Conservation (phyloP, 2,113 vertebrate species). For the Chunga burmeisteri region DNA sequence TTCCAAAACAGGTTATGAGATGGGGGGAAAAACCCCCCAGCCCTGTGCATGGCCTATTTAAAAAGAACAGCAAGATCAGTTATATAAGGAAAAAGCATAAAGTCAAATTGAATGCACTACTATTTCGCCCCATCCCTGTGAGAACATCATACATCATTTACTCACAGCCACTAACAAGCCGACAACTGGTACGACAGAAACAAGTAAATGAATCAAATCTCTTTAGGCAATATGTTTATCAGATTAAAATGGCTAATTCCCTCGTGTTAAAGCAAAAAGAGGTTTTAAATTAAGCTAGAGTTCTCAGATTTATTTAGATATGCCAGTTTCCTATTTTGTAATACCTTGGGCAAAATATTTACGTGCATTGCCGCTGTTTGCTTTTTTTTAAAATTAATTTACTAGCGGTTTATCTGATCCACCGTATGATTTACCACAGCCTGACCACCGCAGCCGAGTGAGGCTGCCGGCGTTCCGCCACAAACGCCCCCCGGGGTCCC, state of each 20-base stretch:
- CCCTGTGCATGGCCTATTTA: not conserved
- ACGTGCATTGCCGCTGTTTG: fast-evolving
- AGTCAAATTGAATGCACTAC: not conserved
- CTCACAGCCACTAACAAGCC: not conserved
- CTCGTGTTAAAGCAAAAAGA: not conserved
- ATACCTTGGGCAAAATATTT: fast-evolving
- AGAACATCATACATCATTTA: not conserved
- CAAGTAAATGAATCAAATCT: not conserved
- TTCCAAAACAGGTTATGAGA: not conserved
- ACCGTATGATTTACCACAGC: fast-evolving
- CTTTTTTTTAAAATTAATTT: not conserved
- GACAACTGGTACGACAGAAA: not conserved
- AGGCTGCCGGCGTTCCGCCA: not conserved
- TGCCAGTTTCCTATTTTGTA: fast-evolving
- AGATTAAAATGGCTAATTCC: not conserved
- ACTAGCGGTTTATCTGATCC: not conserved
- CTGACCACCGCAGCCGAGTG: not conserved
- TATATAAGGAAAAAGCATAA: not conserved
- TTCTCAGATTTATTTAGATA: not conserved
- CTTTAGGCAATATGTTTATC: not conserved
- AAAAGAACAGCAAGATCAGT: not conserved
- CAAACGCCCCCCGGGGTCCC: not conserved
- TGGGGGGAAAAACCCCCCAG: fast-evolving
- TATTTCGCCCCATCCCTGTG: not conserved
- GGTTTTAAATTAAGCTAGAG: not conserved